Evolutionary conservation across 2,113 vertebrate species (phyloP).

Genomic region (Cathartes aura): DNA sequence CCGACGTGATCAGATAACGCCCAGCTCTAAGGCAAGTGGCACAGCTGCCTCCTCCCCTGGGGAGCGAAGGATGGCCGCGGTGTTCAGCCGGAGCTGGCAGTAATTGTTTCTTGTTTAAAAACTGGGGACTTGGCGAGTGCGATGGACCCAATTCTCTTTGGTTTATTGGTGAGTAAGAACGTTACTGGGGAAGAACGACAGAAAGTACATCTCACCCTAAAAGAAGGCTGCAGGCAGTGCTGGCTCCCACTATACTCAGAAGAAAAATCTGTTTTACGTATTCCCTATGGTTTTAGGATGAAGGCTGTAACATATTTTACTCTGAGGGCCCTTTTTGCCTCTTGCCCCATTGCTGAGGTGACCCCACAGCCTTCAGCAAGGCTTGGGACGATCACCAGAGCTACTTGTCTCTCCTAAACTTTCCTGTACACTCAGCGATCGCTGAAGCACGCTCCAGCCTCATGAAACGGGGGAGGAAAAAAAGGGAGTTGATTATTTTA

Average conservation of each 20-base stretch:
- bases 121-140: rapidly evolving
- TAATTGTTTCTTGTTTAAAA: neutral
- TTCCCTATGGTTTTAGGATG: neutral
- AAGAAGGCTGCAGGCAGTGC: neutral
- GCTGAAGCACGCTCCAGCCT: rapidly evolving
- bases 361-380: neutral
- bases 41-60: too few relatives aligned
- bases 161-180: neutral
- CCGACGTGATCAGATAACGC: rapidly evolving
- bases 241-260: rapidly evolving
- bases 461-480: rapidly evolving
- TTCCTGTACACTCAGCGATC: rapidly evolving
- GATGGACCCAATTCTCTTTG: neutral
- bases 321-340: neutral
- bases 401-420: neutral
- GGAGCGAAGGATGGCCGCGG: rapidly evolving
- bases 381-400: neutral
- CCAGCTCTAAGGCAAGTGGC: neutral
- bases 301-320: neutral
- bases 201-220: neutral
- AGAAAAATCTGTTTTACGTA: neutral
- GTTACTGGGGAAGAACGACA: neutral
- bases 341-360: neutral
- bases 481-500: neutral
- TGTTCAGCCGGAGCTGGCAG: rapidly evolving